These are phyloP conservation scores for Muscicapa adusta DNA, from an alignment of 2,113 vertebrate genomes.

Conservation along the genomic window DNA sequence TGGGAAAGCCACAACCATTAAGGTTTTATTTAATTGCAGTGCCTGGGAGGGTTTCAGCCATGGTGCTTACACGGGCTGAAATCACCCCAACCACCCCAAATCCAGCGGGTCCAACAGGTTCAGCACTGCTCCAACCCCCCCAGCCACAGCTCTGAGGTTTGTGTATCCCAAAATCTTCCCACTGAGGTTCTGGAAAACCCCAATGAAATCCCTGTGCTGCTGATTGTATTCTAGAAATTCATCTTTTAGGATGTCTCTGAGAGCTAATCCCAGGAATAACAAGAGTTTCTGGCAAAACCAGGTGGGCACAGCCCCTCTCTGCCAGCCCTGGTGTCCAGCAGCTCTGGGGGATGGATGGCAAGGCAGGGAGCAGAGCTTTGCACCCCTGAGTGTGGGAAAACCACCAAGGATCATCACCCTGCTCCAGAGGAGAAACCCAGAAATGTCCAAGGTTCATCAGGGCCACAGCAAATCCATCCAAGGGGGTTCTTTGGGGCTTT, in stretches of 20 bases:
- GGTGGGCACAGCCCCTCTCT: neutral
- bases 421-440: neutral
- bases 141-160: neutral
- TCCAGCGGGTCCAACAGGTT: neutral
- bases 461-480: neutral
- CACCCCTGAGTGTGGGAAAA: neutral
- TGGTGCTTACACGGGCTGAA: neutral
- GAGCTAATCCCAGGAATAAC: neutral
- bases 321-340: neutral
- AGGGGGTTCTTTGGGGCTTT: neutral
- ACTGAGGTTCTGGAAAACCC: neutral
- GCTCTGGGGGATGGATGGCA: neutral
- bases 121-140: neutral
- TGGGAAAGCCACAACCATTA: rapidly evolving
- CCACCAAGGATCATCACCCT: neutral
- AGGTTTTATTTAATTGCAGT: neutral
- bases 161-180: neutral
- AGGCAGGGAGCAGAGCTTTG: neutral
- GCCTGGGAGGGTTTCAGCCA: neutral
- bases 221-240: neutral
- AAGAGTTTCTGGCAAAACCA: neutral
- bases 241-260: neutral
- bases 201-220: neutral
- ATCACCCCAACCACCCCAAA: neutral
- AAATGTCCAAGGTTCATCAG: neutral